These are phyloP conservation scores for Drosophila putrida DNA, from an alignment of 2,888 invertebrate species.

Conservation along the genomic window DNA sequence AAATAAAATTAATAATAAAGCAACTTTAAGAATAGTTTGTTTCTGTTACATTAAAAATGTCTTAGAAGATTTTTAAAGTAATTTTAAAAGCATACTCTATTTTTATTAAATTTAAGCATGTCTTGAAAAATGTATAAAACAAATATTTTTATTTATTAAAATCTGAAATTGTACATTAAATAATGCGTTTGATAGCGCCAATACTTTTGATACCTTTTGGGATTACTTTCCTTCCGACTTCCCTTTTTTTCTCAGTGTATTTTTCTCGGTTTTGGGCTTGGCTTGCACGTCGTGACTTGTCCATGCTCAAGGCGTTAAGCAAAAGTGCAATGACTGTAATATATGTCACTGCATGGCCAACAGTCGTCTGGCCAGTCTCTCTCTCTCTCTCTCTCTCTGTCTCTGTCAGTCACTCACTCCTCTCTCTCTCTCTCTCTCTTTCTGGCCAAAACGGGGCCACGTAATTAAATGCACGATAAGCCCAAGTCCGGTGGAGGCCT, in stretches of 20 bases:
- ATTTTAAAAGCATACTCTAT: too few species aligned
- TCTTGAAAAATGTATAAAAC: too few species aligned
- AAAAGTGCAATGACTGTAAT: slow-evolving; percentile 66
- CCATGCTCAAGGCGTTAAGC: slow-evolving; percentile 27
- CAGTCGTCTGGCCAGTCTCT: slow-evolving; percentile 21
- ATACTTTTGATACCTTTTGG: too few species aligned
- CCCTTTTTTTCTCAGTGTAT: not conserved
- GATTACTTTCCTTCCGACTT: too few species aligned
- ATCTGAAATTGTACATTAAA: too few species aligned
- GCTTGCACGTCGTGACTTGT: slow-evolving; percentile 21
- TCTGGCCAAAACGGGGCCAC: slow-evolving; percentile 20
- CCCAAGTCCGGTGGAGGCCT: slow-evolving; percentile 16
- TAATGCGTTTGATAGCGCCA: too few species aligned
- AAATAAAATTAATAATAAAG: too few species aligned
- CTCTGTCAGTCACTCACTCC: not conserved
- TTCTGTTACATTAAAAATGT: too few species aligned
- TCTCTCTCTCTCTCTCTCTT: not conserved
- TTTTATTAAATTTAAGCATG: too few species aligned
- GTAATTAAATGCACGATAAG: slow-evolving; percentile 71
- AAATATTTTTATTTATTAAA: too few species aligned
- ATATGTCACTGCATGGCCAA: slow-evolving; percentile 54
- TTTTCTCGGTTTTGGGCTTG: not conserved
- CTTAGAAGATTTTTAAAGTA: too few species aligned
- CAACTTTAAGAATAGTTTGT: too few species aligned
- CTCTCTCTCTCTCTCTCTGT: slow-evolving; percentile 1